Evolutionary conservation across 2,888 invertebrate genomes (phyloP).

Genomic region (Orchestes rusci): DNA sequence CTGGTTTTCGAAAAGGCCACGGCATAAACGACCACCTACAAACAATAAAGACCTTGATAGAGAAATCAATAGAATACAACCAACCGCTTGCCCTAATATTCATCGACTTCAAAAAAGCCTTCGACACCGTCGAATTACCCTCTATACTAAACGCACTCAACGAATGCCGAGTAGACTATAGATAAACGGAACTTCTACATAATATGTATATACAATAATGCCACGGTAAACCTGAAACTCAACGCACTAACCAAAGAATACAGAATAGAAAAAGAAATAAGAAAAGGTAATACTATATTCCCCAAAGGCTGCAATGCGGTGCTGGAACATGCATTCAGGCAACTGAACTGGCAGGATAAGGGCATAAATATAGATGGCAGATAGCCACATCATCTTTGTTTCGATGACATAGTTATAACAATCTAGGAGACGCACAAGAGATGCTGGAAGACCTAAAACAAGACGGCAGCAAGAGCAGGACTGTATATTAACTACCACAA

Average conservation of each 20-base stretch:
- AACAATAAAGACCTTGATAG: background rate
- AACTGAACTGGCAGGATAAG: background rate
- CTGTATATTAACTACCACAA: constrained; percentile 8
- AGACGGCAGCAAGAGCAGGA: constrained; percentile 2
- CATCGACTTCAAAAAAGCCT: too few species aligned
- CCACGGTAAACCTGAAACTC: background rate
- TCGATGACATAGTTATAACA: constrained; percentile 16
- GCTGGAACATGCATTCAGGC: background rate
- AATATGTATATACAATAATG: background rate
- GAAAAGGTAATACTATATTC: background rate
- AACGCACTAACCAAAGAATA: background rate
- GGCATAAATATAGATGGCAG: background rate
- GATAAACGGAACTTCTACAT: background rate
- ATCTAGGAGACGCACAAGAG: constrained; percentile 7
- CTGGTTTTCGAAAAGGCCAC: background rate
- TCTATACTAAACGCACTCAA: too few species aligned
- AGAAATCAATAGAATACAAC: too few species aligned
- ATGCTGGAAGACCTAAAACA: constrained; percentile 6
- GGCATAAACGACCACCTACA: background rate
- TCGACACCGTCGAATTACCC: too few species aligned
- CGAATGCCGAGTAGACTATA: too few species aligned
- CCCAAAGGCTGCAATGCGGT: background rate
- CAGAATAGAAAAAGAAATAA: background rate
- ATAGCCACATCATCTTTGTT: constrained; percentile 9
- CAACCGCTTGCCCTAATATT: too few species aligned